Percentiles rank a stretch among this genome's conserved stretches.
Evolutionary conservation across 1,140 invertebrate genomes (phyloP).

Genomic region (Caenorhabditis elegans): WBcel235 BX284602.5:4344501-4345000

Average conservation of each 20-base stretch:
- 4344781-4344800: too few relatives aligned
- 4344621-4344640: neutral
- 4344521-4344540: conserved; percentile 29
- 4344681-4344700: conserved; percentile 20
- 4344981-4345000: too few relatives aligned
- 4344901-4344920: too few relatives aligned
- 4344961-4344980: too few relatives aligned
- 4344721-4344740: too few relatives aligned
- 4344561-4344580: neutral
- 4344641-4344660: neutral
- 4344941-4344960: too few relatives aligned
- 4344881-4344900: too few relatives aligned
- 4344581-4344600: neutral
- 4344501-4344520: conserved; percentile 36
- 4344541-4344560: conserved; percentile 24
- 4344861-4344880: too few relatives aligned
- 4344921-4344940: too few relatives aligned
- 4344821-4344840: neutral
- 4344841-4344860: neutral
- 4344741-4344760: too few relatives aligned
- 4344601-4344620: neutral
- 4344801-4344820: too few relatives aligned
- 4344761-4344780: too few relatives aligned
- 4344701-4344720: neutral
- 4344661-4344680: neutral